Percentiles rank a stretch among this genome's conserved stretches.
Conservation (phyloP, 1,140 invertebrate species). For the Eupristina koningsbergeri region DNA sequence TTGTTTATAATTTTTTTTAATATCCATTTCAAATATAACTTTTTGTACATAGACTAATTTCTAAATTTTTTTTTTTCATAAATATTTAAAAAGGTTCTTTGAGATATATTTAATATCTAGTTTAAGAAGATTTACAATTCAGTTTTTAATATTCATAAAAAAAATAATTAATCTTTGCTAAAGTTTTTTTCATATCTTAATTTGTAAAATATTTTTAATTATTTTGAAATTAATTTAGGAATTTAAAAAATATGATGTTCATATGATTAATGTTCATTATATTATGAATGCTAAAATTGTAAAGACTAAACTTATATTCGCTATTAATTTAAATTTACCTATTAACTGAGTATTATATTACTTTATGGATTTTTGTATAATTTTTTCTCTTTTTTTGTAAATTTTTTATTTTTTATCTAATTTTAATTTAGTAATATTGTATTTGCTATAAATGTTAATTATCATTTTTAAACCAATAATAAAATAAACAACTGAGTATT, state of each 20-base stretch:
- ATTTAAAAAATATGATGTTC: constrained; percentile 59
- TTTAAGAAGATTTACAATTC: not conserved
- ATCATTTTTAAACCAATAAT: no score
- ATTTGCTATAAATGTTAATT: no score
- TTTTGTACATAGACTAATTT: not conserved
- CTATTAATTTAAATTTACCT: constrained; percentile 53
- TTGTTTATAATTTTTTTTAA: not conserved
- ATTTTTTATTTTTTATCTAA: no score
- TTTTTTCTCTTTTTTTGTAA: no score
- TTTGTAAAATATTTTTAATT: not conserved
- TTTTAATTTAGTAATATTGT: no score
- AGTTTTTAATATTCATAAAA: not conserved
- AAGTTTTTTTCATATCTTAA: not conserved
- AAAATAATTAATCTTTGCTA: not conserved
- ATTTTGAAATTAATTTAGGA: not conserved
- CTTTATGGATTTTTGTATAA: constrained; percentile 59
- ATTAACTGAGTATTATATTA: constrained; percentile 60
- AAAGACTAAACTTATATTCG: not conserved
- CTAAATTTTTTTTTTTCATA: no score
- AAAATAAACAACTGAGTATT: not conserved
- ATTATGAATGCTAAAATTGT: not conserved
- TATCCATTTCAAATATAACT: not conserved
- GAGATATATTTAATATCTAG: no score
- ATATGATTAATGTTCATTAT: no score
- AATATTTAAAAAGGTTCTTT: no score